These are phyloP conservation scores for Platycnemis pennipes DNA, from an alignment of 2,888 invertebrate genomes.

Conservation along the genomic window DNA sequence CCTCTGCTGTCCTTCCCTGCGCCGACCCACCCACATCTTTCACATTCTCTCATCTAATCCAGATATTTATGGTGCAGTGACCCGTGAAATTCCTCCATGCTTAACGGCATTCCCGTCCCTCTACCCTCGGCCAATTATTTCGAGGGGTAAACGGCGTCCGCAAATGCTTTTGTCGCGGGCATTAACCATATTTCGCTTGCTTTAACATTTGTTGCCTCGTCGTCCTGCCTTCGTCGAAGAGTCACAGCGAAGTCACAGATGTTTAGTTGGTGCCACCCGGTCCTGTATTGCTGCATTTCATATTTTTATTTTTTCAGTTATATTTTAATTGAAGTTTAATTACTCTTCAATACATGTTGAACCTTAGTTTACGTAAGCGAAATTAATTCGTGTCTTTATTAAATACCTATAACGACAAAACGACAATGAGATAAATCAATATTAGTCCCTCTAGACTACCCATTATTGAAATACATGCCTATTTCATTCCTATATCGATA, in stretches of 20 bases:
- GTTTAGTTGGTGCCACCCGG: neutral
- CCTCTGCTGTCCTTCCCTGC: neutral
- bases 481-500: too few relatives aligned
- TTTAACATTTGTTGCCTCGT: conserved; percentile 7
- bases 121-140: conserved; percentile 45
- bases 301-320: too few relatives aligned
- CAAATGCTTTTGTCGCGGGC: conserved; percentile 23
- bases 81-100: conserved; percentile 57
- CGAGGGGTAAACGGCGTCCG: neutral
- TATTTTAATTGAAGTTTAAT: too few relatives aligned
- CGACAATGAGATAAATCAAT: too few relatives aligned
- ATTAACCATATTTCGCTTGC: neutral
- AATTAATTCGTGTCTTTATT: too few relatives aligned
- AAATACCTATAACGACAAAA: too few relatives aligned
- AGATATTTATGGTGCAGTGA: conserved; percentile 61
- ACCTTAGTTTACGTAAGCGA: too few relatives aligned
- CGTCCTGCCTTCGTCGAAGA: neutral
- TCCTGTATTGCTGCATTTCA: neutral
- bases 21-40: conserved; percentile 42
- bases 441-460: too few relatives aligned
- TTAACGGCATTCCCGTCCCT: conserved; percentile 38
- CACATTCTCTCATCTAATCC: conserved; percentile 56
- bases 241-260: neutral
- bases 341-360: too few relatives aligned
- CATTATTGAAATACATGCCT: too few relatives aligned